Percentiles rank a stretch among this genome's conserved stretches.
Conservation (phyloP, 1,140 invertebrate genomes). For the Brachystomella parvula region DNA sequence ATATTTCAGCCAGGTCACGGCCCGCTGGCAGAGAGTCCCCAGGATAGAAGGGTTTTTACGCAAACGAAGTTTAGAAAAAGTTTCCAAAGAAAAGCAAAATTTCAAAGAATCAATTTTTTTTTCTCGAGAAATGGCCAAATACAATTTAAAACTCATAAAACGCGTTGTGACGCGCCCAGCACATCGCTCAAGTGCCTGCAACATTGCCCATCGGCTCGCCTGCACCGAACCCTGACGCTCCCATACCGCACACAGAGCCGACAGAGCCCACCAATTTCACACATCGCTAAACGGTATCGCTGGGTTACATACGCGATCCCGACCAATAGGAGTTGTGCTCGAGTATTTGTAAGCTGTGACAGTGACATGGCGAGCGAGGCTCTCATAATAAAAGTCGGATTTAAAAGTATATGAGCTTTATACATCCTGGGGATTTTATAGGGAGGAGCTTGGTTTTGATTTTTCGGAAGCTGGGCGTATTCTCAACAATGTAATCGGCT, state of each 20-base stretch:
- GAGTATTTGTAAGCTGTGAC: constrained; percentile 32
- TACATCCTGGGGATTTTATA: constrained; percentile 19
- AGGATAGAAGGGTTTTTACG: too few species aligned
- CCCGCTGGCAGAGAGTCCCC: too few species aligned
- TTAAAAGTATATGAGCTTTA: constrained; percentile 10
- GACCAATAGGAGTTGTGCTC: constrained; percentile 28
- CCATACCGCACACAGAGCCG: too few species aligned
- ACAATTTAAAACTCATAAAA: too few species aligned
- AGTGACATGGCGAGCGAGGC: constrained; percentile 25
- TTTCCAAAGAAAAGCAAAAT: too few species aligned
- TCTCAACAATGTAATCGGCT: constrained; percentile 13
- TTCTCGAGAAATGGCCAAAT: too few species aligned
- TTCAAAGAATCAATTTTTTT: too few species aligned
- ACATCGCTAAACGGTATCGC: constrained; percentile 19
- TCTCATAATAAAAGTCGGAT: constrained; percentile 20
- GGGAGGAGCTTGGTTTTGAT: constrained; percentile 12
- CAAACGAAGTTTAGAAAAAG: too few species aligned
- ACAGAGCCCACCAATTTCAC: not conserved
- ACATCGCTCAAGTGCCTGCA: too few species aligned
- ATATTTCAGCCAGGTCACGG: too few species aligned
- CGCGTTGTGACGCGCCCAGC: too few species aligned
- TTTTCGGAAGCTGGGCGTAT: constrained; percentile 14
- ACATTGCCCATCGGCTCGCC: too few species aligned
- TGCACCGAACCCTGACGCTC: not conserved
- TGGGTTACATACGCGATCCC: constrained; percentile 22